Evolutionary conservation across 30 jellyfish, hydroid and myxozoan genomes (phyloP), one percentile per base, ranked within the genome.

Genomic region (Pseudorhiza aurosa): DNA sequence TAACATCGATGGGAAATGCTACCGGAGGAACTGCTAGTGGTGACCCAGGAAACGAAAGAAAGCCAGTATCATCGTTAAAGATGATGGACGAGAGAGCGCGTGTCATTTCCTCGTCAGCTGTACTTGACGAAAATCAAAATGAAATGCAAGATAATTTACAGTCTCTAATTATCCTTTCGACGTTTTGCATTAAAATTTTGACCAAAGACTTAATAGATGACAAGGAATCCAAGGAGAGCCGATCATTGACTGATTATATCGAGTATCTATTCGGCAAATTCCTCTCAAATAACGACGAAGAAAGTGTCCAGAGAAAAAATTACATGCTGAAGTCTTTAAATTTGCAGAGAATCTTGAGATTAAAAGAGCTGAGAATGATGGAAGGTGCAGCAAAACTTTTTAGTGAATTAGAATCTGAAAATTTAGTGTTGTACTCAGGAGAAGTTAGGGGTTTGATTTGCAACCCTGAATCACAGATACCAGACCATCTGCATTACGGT

Each of bases 261-360:
- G 35, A 53, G 24, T 17, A 17, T 19, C 14, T 53, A 1, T 53
- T 53, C 24, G 67, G 24, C 12, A 1, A n/a, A 3, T 19, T 53
- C 4, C 22, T 24, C 12, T 19, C 4, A 4, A 19, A 53, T 17
- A 3, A 24, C 18, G 60, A 2, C 7, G 60, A 5, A 12, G 4
- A 14, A 11, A 46, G 60, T 11, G 19, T 2, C 60, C 19, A 53
- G 24, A 53, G 36, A 19, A 53, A 53, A 19, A 15, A n/a, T n/a
- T 53, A 1, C 24, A 19, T 19, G 4, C 19, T 53, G 2, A 53
- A 19, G 12, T 19, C 19, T 19, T 1, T 19, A 19, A 53, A 53
- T 53, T 53, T 36, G 33, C 67, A 53, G 35, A 53, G 67, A 53
- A 53, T 53, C 4, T 14, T 53, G 35, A n/a, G n/a, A n/a, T n/a